These are phyloP conservation scores for Ophion costatus DNA, from an alignment of 2,888 invertebrate genomes.

Conservation along the genomic window DNA sequence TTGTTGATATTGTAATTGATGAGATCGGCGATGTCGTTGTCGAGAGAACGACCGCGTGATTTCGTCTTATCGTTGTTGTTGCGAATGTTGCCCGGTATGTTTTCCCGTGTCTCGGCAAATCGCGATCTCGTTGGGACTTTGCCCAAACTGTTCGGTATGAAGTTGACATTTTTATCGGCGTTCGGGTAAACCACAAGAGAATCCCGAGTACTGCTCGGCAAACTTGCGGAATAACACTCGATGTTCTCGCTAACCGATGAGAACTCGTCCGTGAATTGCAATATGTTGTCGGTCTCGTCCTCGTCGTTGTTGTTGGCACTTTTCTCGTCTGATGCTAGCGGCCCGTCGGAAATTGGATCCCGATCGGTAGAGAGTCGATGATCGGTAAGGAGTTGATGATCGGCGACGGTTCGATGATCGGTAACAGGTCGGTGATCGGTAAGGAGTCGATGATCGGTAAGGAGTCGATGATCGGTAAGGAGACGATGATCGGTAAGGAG, in stretches of 20 bases:
- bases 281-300: slow-evolving; percentile 61
- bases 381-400: background rate
- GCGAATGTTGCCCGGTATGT: slow-evolving; percentile 66
- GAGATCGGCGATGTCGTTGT: slow-evolving; percentile 42
- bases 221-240: slow-evolving; percentile 50
- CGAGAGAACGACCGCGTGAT: slow-evolving; percentile 30
- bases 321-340: background rate
- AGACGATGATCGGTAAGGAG: background rate
- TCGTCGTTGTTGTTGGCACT: slow-evolving; percentile 53
- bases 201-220: slow-evolving; percentile 41
- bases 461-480: background rate
- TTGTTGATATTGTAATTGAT: slow-evolving; percentile 76
- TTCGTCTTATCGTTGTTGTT: slow-evolving; percentile 44
- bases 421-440: background rate
- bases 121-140: slow-evolving; percentile 69
- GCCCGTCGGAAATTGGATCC: background rate
- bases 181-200: slow-evolving; percentile 24
- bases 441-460: background rate
- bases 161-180: slow-evolving; percentile 70
- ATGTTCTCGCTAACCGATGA: slow-evolving; percentile 47
- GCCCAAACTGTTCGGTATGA: slow-evolving; percentile 74
- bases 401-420: no score
- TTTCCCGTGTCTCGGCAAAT: slow-evolving; percentile 68
- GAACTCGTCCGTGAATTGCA: slow-evolving; percentile 65
- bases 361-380: background rate